A percentile compares a stretch with the other conserved stretches of the same genome.
Evolutionary conservation across 2,113 vertebrate genomes (phyloP).

Genomic region (Paralichthys olivaceus): DNA sequence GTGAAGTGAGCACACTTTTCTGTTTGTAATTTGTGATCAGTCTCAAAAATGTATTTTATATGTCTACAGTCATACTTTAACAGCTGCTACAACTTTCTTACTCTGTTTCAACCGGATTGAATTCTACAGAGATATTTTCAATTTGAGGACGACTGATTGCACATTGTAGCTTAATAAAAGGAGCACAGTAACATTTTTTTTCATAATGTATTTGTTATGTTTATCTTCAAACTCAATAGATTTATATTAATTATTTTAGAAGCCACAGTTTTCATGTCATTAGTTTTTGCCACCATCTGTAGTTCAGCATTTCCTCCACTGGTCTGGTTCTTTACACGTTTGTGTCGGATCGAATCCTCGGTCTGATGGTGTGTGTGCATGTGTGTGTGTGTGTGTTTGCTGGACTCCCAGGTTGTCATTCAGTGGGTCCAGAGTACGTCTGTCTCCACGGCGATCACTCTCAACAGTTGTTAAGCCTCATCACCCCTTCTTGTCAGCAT

Average conservation of each 20-base stretch:
- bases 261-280: constrained; percentile 3
- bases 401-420: constrained; percentile 18
- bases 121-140: not conserved
- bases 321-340: not conserved
- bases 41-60: no score
- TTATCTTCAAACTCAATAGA: no score
- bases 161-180: no score
- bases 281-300: constrained; percentile 29
- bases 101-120: not conserved
- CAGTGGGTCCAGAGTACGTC: constrained; percentile 30
- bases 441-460: constrained; percentile 57
- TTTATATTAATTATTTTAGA: not conserved
- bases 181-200: no score
- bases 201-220: no score
- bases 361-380: not conserved
- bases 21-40: no score
- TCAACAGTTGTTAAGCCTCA: constrained; percentile 47
- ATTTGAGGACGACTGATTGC: not conserved
- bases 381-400: constrained; percentile 15
- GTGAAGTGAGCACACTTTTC: no score
- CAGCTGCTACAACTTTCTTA: not conserved
- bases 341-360: not conserved
- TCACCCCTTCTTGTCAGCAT: constrained; percentile 34
- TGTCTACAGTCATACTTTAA: no score
- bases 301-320: not conserved